Evolutionary conservation across 1,140 invertebrate genomes (phyloP).

Genomic region (Drosophila kanapiae): DNA sequence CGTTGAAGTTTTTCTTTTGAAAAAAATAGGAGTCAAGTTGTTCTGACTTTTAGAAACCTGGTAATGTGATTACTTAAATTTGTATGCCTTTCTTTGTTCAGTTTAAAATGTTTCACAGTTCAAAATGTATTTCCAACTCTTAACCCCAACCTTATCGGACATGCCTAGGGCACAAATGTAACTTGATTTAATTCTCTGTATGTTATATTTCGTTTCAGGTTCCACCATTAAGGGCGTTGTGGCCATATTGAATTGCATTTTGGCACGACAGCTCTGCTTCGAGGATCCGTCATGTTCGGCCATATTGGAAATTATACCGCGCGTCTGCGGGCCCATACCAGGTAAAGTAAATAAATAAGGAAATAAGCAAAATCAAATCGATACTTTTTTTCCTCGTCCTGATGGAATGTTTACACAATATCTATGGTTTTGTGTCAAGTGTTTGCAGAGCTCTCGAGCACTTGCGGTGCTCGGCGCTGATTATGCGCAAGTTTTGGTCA

Average conservation of each 20-base stretch:
- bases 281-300: conserved; percentile 94
- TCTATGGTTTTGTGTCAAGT: conserved; percentile 45
- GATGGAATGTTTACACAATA: conserved; percentile 42
- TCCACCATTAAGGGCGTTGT: conserved; percentile 90
- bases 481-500: conserved; percentile 61
- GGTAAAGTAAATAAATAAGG: conserved; percentile 87
- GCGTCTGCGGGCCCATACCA: conserved; percentile 94
- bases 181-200: neutral
- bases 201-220: conserved; percentile 87
- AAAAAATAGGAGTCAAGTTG: no score
- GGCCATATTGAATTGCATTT: conserved; percentile 93
- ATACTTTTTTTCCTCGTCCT: conserved; percentile 8
- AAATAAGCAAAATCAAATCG: conserved; percentile 21
- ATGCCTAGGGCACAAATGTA: neutral
- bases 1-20: no score
- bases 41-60: no score
- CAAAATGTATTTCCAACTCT: neutral
- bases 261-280: conserved; percentile 93
- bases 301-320: conserved; percentile 94
- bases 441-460: conserved; percentile 43
- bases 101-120: no score
- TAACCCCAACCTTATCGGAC: neutral
- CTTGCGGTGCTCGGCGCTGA: conserved; percentile 25
- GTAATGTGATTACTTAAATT: no score
- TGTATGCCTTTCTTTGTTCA: no score